Evolutionary conservation across 2,888 invertebrate species (phyloP), one percentile per base, ranked within the genome.

Genomic region (Ochropleura plecta): DNA sequence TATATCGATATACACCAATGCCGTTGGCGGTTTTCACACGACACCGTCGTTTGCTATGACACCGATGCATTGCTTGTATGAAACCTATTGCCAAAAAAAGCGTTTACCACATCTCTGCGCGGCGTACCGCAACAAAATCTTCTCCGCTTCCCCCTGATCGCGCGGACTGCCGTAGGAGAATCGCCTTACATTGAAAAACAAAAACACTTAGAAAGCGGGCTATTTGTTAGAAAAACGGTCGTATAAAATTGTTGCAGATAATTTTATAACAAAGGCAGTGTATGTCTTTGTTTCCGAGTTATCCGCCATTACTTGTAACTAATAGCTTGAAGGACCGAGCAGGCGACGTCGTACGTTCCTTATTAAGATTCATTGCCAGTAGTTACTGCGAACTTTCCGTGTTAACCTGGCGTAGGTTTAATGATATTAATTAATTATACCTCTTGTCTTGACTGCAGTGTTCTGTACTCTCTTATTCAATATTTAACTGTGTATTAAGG

Each of bases 281-380:
- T 74, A 71, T 86, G 87, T 82, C 88, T 78, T 79, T 81, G 88
- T 81, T 76, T 70, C 78, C 79, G 55, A 83, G 77, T 87, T 86
- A 87, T 87, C 83, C 70, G 55, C 84, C 85, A 84, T 85, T 85
- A 85, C 68, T 73, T 72, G 79, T 79, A 83, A 87, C 71, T 83
- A 80, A 85, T 85, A 83, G 86, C 75, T 70, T 76, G 68, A 73
- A 79, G 76, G 79, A 78, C 78, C 74, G 65, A 70, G 71, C 66
- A 51, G 75, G 70, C 80, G 57, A 70, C 73, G 59, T 76, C 64
- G 73, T 79, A 76, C 71, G 78, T 78, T 65, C 64, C 82, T 87
- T 83, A 89, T 85, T 84, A 85, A 87, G 85, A 87, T 89, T 89
- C 86, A 86, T 86, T 85, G 70, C 73, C 70, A 77, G 74, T 81